Percentiles rank a stretch among this genome's conserved stretches.
Conservation (phyloP, 2,797 vertebrate genomes). For the Benthosema pterotum region DNA sequence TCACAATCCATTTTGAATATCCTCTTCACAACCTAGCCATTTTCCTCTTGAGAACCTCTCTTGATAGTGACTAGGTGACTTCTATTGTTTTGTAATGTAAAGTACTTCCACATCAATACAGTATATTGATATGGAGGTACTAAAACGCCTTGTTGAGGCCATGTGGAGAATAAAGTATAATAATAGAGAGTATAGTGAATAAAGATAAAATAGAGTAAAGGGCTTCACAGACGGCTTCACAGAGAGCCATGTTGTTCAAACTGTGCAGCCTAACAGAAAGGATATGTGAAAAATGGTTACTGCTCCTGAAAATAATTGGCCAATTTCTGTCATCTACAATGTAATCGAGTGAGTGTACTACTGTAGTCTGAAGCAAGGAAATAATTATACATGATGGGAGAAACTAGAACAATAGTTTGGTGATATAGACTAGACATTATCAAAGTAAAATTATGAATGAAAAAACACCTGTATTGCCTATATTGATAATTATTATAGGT, state of each 20-base stretch:
- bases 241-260: conserved; percentile 17
- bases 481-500: no score
- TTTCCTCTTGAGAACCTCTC: not conserved
- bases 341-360: not conserved
- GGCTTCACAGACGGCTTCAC: no score
- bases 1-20: conserved; percentile 28
- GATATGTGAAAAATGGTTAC: not conserved
- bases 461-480: conserved; percentile 59
- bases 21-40: conserved; percentile 16
- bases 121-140: no score
- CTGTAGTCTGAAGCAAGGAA: not conserved
- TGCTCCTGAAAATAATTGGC: not conserved
- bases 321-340: conserved; percentile 13
- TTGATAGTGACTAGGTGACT: not conserved
- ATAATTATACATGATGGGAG: not conserved
- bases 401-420: not conserved
- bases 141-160: no score
- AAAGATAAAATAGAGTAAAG: no score
- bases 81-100: no score
- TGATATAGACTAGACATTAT: conserved; percentile 12
- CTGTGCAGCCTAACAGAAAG: not conserved
- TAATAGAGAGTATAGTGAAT: no score
- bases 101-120: no score
- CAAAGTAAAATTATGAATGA: conserved; percentile 57
- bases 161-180: no score